Evolutionary conservation across 2,888 invertebrate genomes (phyloP).

Genomic region (Eupithecia dodoneata): DNA sequence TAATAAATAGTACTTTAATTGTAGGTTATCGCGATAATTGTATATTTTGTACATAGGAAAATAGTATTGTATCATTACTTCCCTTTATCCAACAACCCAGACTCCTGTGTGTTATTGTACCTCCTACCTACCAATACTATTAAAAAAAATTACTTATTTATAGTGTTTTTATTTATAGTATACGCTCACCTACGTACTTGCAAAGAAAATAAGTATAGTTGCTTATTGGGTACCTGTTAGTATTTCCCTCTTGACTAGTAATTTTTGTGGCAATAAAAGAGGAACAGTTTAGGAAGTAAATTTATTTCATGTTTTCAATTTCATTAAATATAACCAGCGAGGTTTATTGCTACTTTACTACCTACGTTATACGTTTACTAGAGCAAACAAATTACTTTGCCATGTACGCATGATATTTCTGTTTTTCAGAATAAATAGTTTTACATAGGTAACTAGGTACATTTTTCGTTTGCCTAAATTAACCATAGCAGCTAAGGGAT

Average conservation of each 20-base stretch:
- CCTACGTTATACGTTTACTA: background rate
- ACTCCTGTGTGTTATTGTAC: conserved; percentile 84
- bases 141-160: conserved; percentile 82
- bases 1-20: conserved; percentile 78
- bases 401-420: background rate
- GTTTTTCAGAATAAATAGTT: background rate
- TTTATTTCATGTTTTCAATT: conserved; percentile 13
- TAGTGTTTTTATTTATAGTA: conserved; percentile 53
- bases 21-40: conserved; percentile 79
- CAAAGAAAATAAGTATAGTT: background rate
- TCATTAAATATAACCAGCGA: background rate
- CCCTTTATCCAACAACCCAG: conserved; percentile 83
- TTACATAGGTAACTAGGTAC: too few species aligned
- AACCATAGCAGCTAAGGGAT: too few species aligned
- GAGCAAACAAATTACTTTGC: background rate
- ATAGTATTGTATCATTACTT: conserved; percentile 85
- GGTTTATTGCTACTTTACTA: background rate
- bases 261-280: background rate
- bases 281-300: conserved; percentile 14
- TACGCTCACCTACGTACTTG: background rate
- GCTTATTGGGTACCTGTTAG: background rate
- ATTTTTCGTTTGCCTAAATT: too few species aligned
- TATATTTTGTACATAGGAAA: conserved; percentile 85
- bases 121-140: conserved; percentile 85
- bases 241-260: background rate